Evolutionary conservation across 2,888 invertebrate species (phyloP), one percentile per base, ranked within the genome.

Genomic region (Theristus sp.): DNA sequence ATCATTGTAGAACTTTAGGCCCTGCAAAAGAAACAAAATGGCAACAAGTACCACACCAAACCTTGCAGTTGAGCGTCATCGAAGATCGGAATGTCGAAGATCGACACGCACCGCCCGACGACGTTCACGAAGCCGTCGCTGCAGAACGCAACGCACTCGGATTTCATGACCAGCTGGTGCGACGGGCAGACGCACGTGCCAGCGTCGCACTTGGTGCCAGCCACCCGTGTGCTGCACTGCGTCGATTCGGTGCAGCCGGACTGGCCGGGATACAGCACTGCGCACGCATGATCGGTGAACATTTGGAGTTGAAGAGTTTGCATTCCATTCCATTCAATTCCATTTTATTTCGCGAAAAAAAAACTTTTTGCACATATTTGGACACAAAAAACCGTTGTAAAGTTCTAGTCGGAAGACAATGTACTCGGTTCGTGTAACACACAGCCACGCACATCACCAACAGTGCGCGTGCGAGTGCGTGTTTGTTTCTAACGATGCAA

Each of bases 181-280:
- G 26, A 27, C 20, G 58, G 58, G 26, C 58, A 58, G 2, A 49
- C 20, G 28, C 58, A 58, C n/a, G 27, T 49, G n/a, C 52, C 52
- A 6, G 27, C 22, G 3, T 13, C 2, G 26, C 58, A 58, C 46
- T 13, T 22, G 20, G 24, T 46, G 25, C 47, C 57, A n/a, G 57
- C 31, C 3, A 29, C 57, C 10, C 47, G 38, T 24, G 46, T 13
- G 17, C 47, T 22, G 58, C 58, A 58, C 52, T 58, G 58, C 13
- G 46, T 24, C 26, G 46, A 17, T 1, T 27, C 1, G 10, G 2
- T 2, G 29, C 58, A 58, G 28, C 58, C 58, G 2, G 10, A 3
- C 24, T 58, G 26, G 2, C 58, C 58, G 20, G 58, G 58, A 27
- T 25, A 29, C 13, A 24, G n/a, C 29, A 52, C 58, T 58, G 58